phyloP scores from a whole-genome alignment of 35 echinoderm and acorn worm species.

The Ptychodera flava region DNA sequence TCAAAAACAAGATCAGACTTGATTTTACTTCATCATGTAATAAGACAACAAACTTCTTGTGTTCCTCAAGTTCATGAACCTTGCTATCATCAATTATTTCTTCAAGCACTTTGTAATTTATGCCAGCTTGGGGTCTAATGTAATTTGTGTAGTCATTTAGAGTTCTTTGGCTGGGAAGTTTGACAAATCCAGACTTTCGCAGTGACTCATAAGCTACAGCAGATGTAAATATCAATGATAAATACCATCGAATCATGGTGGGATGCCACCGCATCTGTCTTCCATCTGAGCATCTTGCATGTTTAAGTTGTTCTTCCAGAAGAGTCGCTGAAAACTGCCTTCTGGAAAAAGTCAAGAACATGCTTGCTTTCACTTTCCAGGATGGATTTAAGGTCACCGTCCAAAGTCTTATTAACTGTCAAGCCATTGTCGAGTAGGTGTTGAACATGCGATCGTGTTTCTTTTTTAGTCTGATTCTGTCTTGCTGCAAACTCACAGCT shows the following conservation, averaged over 20 bases:
- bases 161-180: neutral
- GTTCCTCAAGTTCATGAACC: neutral
- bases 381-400: no score
- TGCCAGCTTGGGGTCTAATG: neutral
- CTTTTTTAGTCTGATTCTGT: no score
- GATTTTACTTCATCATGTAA: slow-evolving; percentile 64
- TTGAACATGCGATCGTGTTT: no score
- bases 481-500: no score
- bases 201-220: neutral
- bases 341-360: no score
- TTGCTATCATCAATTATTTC: slow-evolving; percentile 6
- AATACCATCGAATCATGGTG: neutral
- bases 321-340: neutral
- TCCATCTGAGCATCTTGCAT: neutral
- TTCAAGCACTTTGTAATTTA: slow-evolving; percentile 17
- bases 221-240: neutral
- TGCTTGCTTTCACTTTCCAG: no score
- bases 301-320: neutral
- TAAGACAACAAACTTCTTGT: slow-evolving; percentile 26
- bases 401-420: no score
- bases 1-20: slow-evolving; percentile 31
- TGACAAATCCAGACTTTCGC: neutral
- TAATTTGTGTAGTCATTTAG: neutral
- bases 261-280: neutral
- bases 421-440: no score